Base-by-base conservation (phyloP, 2,797 vertebrate species). In the Halcyon leucocephala region DNA sequence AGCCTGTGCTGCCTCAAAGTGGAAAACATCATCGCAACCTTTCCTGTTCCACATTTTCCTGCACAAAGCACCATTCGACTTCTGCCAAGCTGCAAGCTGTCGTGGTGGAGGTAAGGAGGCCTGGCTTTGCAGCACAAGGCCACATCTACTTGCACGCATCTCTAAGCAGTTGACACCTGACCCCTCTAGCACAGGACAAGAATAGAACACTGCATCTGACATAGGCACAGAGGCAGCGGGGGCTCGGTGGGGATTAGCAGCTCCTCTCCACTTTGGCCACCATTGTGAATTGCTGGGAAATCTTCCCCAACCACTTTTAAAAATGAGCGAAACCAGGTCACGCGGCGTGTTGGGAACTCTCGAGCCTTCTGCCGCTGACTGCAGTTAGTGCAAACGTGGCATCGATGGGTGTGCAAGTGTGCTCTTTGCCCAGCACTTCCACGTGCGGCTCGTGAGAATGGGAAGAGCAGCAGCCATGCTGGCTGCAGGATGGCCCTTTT, bases 361-460 rank as follows among this genome's bases (percentile, higher is more conserved):
- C 1, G 5, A 51, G 26, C 37, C 22, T 65, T 46, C 52, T 37
- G 2, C 54, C 2, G 1, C 7, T 58, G 61, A 18, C 54, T 21
- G 46, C 41, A 9, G 28, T 10, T 15, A 12, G 51, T 58, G 61
- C 29, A 21, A 67, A 51, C 1, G 12, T 4, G 33, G 19, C 67
- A 42, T 42, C 0, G 0, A 20, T 11, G 24, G 20, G 2, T 21
- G 28, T 25, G 57, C 48, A 21, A 3, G 25, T 6, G 17, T 44
- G 48, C 25, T 44, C 0, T 42, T 54, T 76, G 29, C 54, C 57
- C 62, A 52, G 35, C 55, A 25, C 35, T 61, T 70, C 39, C n/a
- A 13, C 0, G 1, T 39, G 55, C 51, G 26, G 33, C 46, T 41
- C 0, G 0, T 42, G 51, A 72, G 46, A 64, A 71, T 0, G 5